Evolutionary conservation across 2,888 invertebrate genomes (phyloP).

Genomic region (Apamea sordens): DNA sequence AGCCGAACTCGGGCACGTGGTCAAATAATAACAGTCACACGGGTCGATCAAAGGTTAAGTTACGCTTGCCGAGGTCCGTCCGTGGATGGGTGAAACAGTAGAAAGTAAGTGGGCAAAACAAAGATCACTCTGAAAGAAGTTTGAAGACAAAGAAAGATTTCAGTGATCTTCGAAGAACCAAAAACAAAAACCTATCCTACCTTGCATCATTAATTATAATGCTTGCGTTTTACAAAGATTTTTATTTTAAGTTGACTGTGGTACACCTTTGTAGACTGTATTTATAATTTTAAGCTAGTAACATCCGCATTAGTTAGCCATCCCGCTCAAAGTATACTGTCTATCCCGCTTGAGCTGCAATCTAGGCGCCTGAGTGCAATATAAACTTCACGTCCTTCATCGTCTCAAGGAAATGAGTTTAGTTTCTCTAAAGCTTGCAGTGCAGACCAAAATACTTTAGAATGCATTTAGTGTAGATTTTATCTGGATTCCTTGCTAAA

Average conservation of each 20-base stretch:
- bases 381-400: slow-evolving; percentile 16
- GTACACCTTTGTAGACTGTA: background rate
- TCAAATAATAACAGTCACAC: background rate
- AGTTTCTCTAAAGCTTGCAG: slow-evolving; percentile 26
- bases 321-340: too few relatives aligned
- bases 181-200: too few relatives aligned
- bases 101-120: too few relatives aligned
- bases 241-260: background rate
- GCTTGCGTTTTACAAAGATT: background rate
- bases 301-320: slow-evolving; percentile 1
- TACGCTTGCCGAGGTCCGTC: background rate
- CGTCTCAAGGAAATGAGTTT: slow-evolving; percentile 34
- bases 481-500: background rate
- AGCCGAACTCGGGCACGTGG: background rate
- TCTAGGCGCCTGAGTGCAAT: slow-evolving; percentile 15
- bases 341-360: slow-evolving; percentile 25
- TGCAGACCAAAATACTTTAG: background rate
- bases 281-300: slow-evolving; percentile 28
- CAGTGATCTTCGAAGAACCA: too few relatives aligned
- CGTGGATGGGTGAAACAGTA: background rate
- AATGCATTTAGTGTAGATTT: slow-evolving; percentile 8
- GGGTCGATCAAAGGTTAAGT: background rate
- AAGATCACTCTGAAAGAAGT: too few relatives aligned
- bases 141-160: too few relatives aligned
- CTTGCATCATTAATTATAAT: background rate